These are phyloP conservation scores for Macroglossus sobrinus DNA, from an alignment of 2,113 vertebrate species.

Conservation along the genomic window DNA sequence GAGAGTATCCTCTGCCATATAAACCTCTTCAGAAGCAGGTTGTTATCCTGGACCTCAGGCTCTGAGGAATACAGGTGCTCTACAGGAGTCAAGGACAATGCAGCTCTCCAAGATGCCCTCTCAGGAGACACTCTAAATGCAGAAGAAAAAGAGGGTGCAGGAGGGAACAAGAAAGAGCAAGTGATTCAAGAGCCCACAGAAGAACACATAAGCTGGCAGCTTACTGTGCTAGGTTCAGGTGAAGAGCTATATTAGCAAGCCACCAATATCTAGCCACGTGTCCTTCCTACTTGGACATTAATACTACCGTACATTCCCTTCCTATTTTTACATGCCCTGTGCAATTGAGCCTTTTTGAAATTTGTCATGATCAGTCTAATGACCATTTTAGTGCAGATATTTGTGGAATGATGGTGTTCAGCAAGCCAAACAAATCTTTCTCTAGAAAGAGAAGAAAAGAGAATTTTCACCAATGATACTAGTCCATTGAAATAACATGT, in stretches of 20 bases:
- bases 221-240: background rate
- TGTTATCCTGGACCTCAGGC: background rate
- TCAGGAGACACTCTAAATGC: background rate
- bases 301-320: rapidly evolving
- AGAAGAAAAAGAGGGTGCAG: background rate
- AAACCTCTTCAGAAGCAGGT: background rate
- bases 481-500: background rate
- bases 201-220: background rate
- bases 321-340: background rate
- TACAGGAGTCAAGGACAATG: background rate
- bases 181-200: background rate
- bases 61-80: background rate
- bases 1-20: background rate
- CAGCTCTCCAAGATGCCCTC: background rate
- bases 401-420: background rate
- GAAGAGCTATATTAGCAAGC: background rate
- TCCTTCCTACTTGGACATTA: background rate
- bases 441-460: background rate
- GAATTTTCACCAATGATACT: background rate
- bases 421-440: background rate
- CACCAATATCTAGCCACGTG: background rate
- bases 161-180: background rate
- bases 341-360: background rate
- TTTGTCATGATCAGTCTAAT: background rate
- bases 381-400: background rate